Base-by-base conservation (phyloP, 2,113 vertebrate genomes). In the Ornithorhynchus anatinus region DNA sequence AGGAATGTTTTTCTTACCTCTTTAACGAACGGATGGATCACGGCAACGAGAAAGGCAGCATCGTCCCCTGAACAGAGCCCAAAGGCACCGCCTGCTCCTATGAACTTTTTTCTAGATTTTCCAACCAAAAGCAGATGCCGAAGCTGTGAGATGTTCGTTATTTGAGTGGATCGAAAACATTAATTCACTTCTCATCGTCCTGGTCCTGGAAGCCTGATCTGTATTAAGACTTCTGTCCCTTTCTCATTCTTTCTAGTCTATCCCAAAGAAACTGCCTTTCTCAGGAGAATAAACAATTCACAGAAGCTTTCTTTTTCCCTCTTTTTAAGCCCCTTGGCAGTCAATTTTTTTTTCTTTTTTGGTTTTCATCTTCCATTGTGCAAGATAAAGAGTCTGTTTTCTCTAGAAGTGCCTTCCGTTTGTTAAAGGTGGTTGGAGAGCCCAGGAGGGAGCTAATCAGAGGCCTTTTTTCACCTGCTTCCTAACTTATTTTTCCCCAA, bases 371-470 rank as follows among this genome's bases (percentile, higher is more conserved):
- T 85, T 89, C 82, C n/a, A 36, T 65, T 76, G 59, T 75, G 25
- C 48, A 74, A 66, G 29, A 56, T 56, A 73, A 68, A 67, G 79
- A 75, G 77, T 67, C 48, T 64, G 5, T 86, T 88, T 89, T 88
- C 76, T 92, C 65, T 86, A 89, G 80, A 89, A 91, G 87, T 90
- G 84, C 90, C 88, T 92, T 92, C 58, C 90, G 59, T 90, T 89
- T 91, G 68, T 75, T 91, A 75, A 90, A 84, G 84, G 80, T 92
- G 73, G 63, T 77, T 86, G 74, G 66, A 79, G 79, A 89, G 75
- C 85, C 80, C 80, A 58, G 56, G 86, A 89, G 81, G 84, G 81
- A 92, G 85, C 89, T 89, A 77, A 91, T 79, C 75, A 72, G 89
- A 90, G 86, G 86, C 91, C 91, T 92, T 89, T 92, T 82, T 85